A percentile compares a stretch with the other conserved stretches of the same genome.
Conservation (phyloP, 2,888 invertebrate genomes). For the Acanthosepion lycidas region DNA sequence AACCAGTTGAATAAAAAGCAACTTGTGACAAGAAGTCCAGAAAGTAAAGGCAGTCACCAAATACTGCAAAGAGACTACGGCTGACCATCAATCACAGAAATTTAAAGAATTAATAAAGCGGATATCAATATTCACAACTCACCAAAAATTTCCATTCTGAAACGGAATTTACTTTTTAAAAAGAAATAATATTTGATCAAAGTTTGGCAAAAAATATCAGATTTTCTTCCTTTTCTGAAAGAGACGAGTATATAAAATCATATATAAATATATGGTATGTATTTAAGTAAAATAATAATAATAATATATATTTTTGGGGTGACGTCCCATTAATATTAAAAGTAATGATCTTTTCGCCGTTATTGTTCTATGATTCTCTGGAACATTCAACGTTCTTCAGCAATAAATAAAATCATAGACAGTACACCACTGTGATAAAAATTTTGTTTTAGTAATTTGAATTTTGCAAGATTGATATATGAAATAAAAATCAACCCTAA, state of each 20-base stretch:
- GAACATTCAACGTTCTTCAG: not conserved
- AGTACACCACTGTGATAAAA: not conserved
- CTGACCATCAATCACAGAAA: too few relatives aligned
- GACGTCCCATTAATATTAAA: not conserved
- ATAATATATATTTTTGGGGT: not conserved
- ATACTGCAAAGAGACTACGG: too few relatives aligned
- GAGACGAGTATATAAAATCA: too few relatives aligned
- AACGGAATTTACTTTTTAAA: too few relatives aligned
- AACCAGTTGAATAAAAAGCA: not conserved
- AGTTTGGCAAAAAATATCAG: too few relatives aligned
- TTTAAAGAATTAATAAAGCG: too few relatives aligned
- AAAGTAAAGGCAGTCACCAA: too few relatives aligned
- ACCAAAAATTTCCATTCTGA: too few relatives aligned
- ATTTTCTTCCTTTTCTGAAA: too few relatives aligned
- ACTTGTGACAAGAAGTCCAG: too few relatives aligned
- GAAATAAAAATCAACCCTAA: not conserved
- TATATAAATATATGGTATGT: not conserved
- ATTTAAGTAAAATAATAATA: not conserved
- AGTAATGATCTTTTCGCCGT: not conserved
- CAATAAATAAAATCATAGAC: not conserved
- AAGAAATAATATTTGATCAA: too few relatives aligned
- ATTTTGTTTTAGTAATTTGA: not conserved
- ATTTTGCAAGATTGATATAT: not conserved
- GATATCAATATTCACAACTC: too few relatives aligned
- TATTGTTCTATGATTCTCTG: not conserved